Conservation (phyloP, 2,113 vertebrate species). For the Mormoops blainvillei region DNA sequence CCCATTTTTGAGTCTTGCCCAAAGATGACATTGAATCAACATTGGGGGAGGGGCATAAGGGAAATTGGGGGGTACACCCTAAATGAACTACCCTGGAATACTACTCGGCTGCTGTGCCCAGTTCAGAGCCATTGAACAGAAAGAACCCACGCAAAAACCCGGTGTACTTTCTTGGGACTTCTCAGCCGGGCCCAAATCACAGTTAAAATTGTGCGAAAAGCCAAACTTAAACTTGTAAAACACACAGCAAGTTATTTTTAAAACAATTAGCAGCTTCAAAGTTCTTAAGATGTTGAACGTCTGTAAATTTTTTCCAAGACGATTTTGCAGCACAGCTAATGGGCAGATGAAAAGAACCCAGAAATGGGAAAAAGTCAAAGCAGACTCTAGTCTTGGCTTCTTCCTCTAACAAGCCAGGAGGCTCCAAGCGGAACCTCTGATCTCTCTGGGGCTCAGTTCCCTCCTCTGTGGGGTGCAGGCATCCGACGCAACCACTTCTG, state of each 20-base stretch:
- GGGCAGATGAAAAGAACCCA: neutral
- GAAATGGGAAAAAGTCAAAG: neutral
- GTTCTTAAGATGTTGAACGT: constrained; percentile 3
- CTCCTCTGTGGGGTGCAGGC: neutral
- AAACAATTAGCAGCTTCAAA: constrained; percentile 39
- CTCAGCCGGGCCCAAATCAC: neutral
- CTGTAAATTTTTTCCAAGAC: neutral
- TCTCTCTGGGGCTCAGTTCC: neutral
- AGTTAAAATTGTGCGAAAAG: constrained; percentile 16
- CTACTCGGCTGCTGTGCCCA: neutral
- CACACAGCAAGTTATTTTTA: constrained; percentile 43
- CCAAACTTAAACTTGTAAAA: constrained; percentile 8
- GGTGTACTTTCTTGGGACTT: neutral
- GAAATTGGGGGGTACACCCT: neutral
- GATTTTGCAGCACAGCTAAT: neutral
- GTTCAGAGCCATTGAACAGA: neutral
- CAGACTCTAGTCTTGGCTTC: neutral
- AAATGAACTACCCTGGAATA: neutral
- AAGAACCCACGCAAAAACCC: neutral
- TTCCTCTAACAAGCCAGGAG: neutral
- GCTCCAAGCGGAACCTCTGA: no score
- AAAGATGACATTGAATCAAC: neutral
- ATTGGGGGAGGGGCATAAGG: neutral
- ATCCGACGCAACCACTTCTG: neutral
- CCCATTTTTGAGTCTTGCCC: neutral